Conservation (phyloP, 2,888 invertebrate genomes). For the Branchipolynoe longqiensis region DNA sequence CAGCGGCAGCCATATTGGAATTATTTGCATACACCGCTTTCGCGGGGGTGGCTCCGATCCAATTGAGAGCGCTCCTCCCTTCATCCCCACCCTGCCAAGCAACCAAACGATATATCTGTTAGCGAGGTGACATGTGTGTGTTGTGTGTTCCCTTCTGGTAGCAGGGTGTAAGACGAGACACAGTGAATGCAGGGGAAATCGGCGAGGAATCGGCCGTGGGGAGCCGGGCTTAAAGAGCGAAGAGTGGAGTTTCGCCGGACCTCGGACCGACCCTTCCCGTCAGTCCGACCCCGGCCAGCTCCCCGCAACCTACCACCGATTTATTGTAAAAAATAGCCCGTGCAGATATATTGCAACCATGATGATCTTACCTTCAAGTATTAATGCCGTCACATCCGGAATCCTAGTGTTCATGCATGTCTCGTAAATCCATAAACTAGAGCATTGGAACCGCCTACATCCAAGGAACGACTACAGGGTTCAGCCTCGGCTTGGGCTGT, state of each 20-base stretch:
- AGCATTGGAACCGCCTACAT: background rate
- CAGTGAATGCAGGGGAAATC: background rate
- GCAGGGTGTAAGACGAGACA: background rate
- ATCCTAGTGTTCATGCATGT: background rate
- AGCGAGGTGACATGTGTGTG: no score
- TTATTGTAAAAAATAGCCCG: background rate
- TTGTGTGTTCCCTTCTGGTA: no score
- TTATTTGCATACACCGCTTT: background rate
- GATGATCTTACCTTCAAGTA: background rate
- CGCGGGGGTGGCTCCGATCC: no score
- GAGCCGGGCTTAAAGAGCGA: no score
- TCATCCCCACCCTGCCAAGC: no score
- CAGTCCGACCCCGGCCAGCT: background rate
- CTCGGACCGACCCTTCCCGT: background rate
- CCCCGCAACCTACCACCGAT: background rate
- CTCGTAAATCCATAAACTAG: background rate
- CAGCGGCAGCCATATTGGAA: background rate
- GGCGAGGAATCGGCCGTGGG: no score
- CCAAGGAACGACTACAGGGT: background rate
- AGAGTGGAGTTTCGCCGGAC: background rate
- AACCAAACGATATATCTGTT: no score
- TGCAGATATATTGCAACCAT: background rate
- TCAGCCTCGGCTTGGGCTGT: background rate
- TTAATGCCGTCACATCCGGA: background rate
- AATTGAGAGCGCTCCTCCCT: no score